Percentiles rank a stretch among this genome's conserved stretches.
Conservation (phyloP, 2,797 vertebrate species). For the Rhodeus uyekii region DNA sequence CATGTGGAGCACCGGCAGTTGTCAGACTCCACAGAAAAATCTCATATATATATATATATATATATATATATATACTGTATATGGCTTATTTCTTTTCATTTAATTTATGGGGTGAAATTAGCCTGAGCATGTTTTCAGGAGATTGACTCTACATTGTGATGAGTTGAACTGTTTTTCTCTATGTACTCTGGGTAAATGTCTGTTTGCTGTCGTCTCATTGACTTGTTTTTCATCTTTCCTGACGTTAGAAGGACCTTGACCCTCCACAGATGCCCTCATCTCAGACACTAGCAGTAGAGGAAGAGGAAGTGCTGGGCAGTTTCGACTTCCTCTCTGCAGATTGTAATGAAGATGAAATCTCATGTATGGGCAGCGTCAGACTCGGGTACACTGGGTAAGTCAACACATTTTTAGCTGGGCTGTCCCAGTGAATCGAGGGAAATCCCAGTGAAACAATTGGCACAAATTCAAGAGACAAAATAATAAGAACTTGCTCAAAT, state of each 20-base stretch:
- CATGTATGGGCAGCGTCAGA: conserved; percentile 79
- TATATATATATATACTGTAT: background rate
- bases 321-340: conserved; percentile 90
- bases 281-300: conserved; percentile 88
- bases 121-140: background rate
- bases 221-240: background rate
- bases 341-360: conserved; percentile 78
- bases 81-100: background rate
- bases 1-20: too few species aligned
- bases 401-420: background rate
- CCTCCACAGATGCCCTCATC: conserved; percentile 73
- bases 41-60: background rate
- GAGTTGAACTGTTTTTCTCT: background rate
- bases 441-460: background rate
- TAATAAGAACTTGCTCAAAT: background rate
- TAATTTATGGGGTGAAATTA: background rate
- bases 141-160: background rate
- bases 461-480: background rate
- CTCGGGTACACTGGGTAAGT: conserved; percentile 80
- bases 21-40: too few species aligned
- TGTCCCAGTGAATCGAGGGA: too few species aligned
- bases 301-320: conserved; percentile 88
- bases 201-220: background rate
- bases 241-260: conserved; percentile 71
- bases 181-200: background rate